Base-by-base conservation (phyloP, 2,888 invertebrate species). In the Diaprepes abbreviatus region DNA sequence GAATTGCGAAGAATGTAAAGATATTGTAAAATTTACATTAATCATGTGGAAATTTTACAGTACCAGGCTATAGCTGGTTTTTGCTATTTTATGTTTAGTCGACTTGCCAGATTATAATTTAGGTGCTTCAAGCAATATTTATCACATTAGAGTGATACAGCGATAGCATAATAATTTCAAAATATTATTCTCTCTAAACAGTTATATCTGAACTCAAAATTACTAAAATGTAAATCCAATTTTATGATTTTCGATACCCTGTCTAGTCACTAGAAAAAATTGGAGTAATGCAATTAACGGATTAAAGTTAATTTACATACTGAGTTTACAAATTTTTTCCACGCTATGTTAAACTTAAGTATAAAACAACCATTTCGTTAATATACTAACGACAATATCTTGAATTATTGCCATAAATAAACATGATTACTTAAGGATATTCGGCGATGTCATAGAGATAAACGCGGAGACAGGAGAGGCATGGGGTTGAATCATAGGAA, bases 41-140 rank as follows among this genome's bases (percentile, higher is more conserved):
- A 5, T 40, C 16, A 40, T 14, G 12, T n/a, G 3, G 16, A 52
- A 48, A 48, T 24, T 66, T 66, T 48, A 50, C 48, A 48, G 16
- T 35, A 59, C 14, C 10, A 36, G 16, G 9, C 21, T n/a, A 14
- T 50, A 62, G 50, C 35, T 62, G 62, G 50, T 33, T 50, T 45
- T 59, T 40, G 43, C 54, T 54, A 60, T 54, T 58, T 59, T 43
- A 59, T 31, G 31, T 59, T 59, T 60, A 50, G 54, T 62, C 35
- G 43, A 67, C 67, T 68, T 68, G 68, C 68, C 68, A 63, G 55
- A 63, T 31, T 63, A 31, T 52, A 68, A 40, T 48, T 57, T 60
- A 67, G 48, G 57, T 68, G 63, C 68, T 68, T 68, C 28, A 55
- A 55, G 52, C 43, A 36, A 36, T 62, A 55, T 62, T 55, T 50